Evolutionary conservation across 2,888 invertebrate genomes (phyloP).

Genomic region (Stenchaetothrips biformis): DNA sequence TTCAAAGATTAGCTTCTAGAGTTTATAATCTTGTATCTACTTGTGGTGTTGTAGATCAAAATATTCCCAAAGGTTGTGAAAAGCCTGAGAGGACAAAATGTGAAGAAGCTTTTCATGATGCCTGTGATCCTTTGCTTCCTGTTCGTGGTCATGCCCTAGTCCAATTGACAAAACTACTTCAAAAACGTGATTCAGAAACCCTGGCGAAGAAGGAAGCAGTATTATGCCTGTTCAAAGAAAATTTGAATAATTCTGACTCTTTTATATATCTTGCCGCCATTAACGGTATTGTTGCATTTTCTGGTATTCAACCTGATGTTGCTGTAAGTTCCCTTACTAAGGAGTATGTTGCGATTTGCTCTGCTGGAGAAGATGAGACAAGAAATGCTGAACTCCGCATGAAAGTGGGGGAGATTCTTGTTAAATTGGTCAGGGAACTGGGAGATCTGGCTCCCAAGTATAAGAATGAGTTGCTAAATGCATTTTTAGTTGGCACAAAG

Average conservation of each 20-base stretch:
- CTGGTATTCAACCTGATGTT: slow-evolving; percentile 60
- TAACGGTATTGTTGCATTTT: slow-evolving; percentile 66
- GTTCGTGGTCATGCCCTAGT: slow-evolving; percentile 76
- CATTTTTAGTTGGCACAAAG: slow-evolving; percentile 63
- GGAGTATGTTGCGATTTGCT: slow-evolving; percentile 54
- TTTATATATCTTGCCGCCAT: slow-evolving; percentile 77
- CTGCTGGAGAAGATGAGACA: slow-evolving; percentile 43
- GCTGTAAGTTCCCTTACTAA: slow-evolving; percentile 63
- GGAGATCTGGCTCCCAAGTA: slow-evolving; percentile 68
- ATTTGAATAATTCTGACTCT: slow-evolving; percentile 70
- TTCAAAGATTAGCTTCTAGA: slow-evolving; percentile 41
- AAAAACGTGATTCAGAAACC: slow-evolving; percentile 58
- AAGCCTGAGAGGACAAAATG: slow-evolving; percentile 47
- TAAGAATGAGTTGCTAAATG: slow-evolving; percentile 63
- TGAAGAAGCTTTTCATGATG: slow-evolving; percentile 60
- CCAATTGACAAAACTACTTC: slow-evolving; percentile 64
- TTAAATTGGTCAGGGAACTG: slow-evolving; percentile 64
- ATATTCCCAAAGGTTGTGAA: slow-evolving; percentile 41
- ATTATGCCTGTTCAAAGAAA: slow-evolving; percentile 68
- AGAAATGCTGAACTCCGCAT: slow-evolving; percentile 57
- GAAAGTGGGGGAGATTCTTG: slow-evolving; percentile 76
- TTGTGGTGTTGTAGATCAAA: slow-evolving; percentile 40
- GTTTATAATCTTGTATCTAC: slow-evolving; percentile 42
- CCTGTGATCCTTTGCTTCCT: slow-evolving; percentile 68
- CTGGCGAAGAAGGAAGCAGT: slow-evolving; percentile 60